Evolutionary conservation across 2,797 vertebrate species (phyloP).

Genomic region (Lagocephalus sceleratus): DNA sequence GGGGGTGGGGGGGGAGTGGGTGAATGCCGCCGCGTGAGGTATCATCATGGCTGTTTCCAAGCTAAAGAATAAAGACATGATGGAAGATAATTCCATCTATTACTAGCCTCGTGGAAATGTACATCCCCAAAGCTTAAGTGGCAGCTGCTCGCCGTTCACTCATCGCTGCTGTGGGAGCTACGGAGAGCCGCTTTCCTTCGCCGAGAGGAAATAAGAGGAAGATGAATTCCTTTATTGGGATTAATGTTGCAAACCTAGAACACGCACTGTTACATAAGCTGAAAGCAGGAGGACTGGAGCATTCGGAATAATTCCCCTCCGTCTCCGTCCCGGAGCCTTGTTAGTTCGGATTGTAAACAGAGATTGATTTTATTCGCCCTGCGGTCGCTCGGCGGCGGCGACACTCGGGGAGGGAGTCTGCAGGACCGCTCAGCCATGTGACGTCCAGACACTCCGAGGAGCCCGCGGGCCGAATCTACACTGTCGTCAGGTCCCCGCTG

Average conservation of each 20-base stretch:
- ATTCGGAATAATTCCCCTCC: too few relatives aligned
- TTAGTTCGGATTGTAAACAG: too few relatives aligned
- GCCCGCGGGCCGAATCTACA: conserved; percentile 18
- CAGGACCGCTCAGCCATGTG: conserved; percentile 26
- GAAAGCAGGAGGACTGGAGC: too few relatives aligned
- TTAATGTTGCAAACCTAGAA: too few relatives aligned
- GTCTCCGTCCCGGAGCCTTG: too few relatives aligned
- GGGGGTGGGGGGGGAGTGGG: too few relatives aligned
- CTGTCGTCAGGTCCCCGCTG: conserved; percentile 21
- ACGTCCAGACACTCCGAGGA: conserved; percentile 26
- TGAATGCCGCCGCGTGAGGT: conserved; percentile 28
- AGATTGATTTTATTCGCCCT: too few relatives aligned
- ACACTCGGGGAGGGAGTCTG: background rate
- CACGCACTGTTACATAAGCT: too few relatives aligned
- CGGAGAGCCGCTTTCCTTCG: conserved; percentile 36
- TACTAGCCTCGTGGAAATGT: conserved; percentile 40
- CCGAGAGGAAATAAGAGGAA: conserved; percentile 37
- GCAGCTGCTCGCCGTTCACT: conserved; percentile 31
- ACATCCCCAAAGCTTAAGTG: conserved; percentile 31
- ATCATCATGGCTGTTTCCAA: conserved; percentile 47
- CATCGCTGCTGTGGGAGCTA: conserved; percentile 24
- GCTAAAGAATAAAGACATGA: conserved; percentile 57
- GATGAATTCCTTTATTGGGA: conserved; percentile 13
- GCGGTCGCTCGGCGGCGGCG: background rate
- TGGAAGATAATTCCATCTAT: conserved; percentile 62